Base-by-base conservation (phyloP, 1,140 invertebrate genomes). In the Bombus difficillimus region DNA sequence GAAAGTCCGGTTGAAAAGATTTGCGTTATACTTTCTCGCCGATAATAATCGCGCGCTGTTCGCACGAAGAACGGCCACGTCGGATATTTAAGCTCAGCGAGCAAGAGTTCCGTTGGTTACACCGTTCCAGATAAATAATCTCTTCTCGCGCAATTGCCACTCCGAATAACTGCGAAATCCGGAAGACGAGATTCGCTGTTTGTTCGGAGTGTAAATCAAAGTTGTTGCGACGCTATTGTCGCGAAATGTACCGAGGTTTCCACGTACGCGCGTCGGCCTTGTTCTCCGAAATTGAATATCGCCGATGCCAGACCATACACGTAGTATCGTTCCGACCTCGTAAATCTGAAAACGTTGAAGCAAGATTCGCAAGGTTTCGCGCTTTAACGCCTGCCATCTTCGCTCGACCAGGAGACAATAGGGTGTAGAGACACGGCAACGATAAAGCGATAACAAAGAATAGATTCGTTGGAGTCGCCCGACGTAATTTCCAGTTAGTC, bases 141-240 rank as follows among this genome's bases (percentile, higher is more conserved):
- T 6, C 12, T 12, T 1, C 68, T 69, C 3, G 37, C 4, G 10
- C 68, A 6, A 39, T 69, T 28, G 69, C 13, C 18, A 4, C 3
- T 9, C 1, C 28, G 71, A 66, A 62, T 18, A 22, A 53, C 3
- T n/a, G n/a, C 25, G 72, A 87, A 88, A 74, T 72, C 22, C 59
- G 59, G 64, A 28, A 18, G 57, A 53, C 32, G 28, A 53, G 80
- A 34, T 74, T 77, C 32, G 78, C 18, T 37, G n/a, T 25, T 77
- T 39, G 80, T n/a, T 37, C 68, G 66, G 12, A 8, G 71, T 83
- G 86, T 83, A 89, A 89, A 89, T 91, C 81, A 89, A 66, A 22
- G 75, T 86, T 68, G 80, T 88, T 78, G 68, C 69, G 59, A 83
- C 66, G 68, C 53, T 74, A 66, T 83, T 81, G 81, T 80, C 62